Base-by-base conservation (phyloP, 1,140 invertebrate genomes). In the Acromyrmex heyeri region DNA sequence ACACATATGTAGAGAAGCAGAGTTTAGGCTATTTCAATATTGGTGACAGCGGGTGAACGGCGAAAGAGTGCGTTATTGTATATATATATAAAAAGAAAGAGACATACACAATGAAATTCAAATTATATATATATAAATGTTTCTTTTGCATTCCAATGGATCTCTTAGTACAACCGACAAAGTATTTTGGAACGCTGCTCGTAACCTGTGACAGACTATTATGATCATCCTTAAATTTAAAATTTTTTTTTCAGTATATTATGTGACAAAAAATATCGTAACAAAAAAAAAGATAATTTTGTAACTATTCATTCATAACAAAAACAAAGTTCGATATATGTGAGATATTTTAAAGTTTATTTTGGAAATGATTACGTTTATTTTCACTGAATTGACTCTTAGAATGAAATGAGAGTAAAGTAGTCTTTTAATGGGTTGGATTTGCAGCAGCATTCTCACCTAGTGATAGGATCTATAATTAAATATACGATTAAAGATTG, bases 101-200 rank as follows among this genome's bases (percentile, higher is more conserved):
- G 75, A 55, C 21, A 53, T 89, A 92, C 93, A 93, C 91, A 94
- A 93, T 94, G 94, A 94, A 95, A 94, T 94, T 94, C 87, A 91
- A 87, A 91, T 89, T 87, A 62, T 64, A 90, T 86, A 86, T 77
- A 87, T 85, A 81, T 87, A 88, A 38, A 91, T 85, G 83, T 92
- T 93, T 92, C 88, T 91, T 44, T 93, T 92, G 91, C 92, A 93
- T 93, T 93, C 92, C 92, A 89, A 92, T 91, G 86, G 90, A 91
- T 91, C 83, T 91, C 88, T 87, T 24, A 83, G 79, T 90, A 87
- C 62, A 90, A 90, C 70, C 85, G 78, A 88, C 18, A 10, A 70
- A 87, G 85, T 90, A 85, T 83, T 83, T 8, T 24, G n/a, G 38
- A 8, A 50, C 69, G 38, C 69, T 83, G 69, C 38, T 73, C 38